Evolutionary conservation across 2,113 vertebrate species (phyloP).

Genomic region (Boulengerochromis microlepis): DNA sequence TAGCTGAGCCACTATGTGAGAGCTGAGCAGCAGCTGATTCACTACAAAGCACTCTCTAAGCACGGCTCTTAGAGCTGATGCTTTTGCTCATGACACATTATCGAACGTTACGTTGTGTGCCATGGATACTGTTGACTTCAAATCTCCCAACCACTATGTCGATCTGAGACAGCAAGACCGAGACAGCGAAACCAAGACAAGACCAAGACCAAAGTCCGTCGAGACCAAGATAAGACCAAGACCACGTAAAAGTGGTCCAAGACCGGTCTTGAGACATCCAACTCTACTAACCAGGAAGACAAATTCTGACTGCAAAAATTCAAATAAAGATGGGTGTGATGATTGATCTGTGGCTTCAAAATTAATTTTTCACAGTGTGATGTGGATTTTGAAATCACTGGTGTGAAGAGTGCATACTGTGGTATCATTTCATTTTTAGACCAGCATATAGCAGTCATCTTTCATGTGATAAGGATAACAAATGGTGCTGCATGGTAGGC

Average conservation of each 20-base stretch:
- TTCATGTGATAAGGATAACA: neutral
- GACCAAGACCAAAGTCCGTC: neutral
- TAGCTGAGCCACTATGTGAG: neutral
- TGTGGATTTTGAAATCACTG: neutral
- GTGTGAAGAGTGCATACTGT: neutral
- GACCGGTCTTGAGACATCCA: neutral
- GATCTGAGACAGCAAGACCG: neutral
- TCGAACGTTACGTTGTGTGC: neutral
- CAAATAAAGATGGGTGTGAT: neutral
- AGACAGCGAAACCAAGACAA: neutral
- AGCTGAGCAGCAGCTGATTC: neutral
- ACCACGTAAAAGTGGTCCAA: neutral
- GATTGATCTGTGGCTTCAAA: neutral
- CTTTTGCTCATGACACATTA: neutral
- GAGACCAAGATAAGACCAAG: neutral
- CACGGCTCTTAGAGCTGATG: neutral
- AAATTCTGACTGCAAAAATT: neutral
- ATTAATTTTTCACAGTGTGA: neutral
- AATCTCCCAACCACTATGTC: neutral
- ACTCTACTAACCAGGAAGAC: neutral
- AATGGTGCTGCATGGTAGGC: neutral
- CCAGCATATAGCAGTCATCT: neutral
- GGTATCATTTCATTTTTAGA: neutral
- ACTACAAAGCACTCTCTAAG: neutral
- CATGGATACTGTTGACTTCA: neutral